A percentile compares a stretch with the other conserved stretches of the same genome.
phyloP scores from a whole-genome alignment of 2,888 invertebrate species.

The Allophyes oxyacanthae region DNA sequence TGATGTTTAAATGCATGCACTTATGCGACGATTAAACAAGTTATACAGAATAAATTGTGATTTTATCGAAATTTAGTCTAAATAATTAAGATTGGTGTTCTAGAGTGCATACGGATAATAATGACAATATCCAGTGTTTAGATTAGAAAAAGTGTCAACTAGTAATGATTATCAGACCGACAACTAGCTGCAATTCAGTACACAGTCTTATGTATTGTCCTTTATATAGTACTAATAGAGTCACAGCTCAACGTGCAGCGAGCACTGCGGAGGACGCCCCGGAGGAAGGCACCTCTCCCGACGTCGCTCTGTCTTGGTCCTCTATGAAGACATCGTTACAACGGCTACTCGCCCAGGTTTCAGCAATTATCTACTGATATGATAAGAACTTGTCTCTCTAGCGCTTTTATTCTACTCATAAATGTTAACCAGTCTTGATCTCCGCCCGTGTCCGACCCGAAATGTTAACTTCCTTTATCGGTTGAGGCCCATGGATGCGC shows the following conservation, averaged over 20 bases:
- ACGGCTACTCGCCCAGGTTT: slow-evolving; percentile 63
- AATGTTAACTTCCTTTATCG: slow-evolving; percentile 69
- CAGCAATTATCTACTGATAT: slow-evolving; percentile 82
- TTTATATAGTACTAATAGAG: slow-evolving; percentile 69
- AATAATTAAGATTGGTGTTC: slow-evolving; percentile 59
- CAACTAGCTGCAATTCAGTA: slow-evolving; percentile 64
- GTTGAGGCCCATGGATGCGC: slow-evolving; percentile 76
- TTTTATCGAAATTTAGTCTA: slow-evolving; percentile 50
- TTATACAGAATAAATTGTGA: slow-evolving; percentile 38
- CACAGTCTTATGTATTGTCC: slow-evolving; percentile 79
- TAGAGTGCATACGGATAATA: slow-evolving; percentile 66
- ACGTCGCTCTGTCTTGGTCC: slow-evolving; percentile 75
- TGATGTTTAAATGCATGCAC: slow-evolving; percentile 46
- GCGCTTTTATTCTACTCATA: slow-evolving; percentile 74
- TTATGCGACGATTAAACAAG: slow-evolving; percentile 51
- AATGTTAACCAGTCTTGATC: slow-evolving; percentile 84
- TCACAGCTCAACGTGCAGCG: slow-evolving; percentile 72
- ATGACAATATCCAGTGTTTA: slow-evolving; percentile 56
- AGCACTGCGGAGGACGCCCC: slow-evolving; percentile 30
- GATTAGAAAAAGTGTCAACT: slow-evolving; percentile 56
- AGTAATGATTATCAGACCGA: slow-evolving; percentile 63
- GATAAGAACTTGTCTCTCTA: slow-evolving; percentile 75
- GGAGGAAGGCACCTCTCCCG: slow-evolving; percentile 55
- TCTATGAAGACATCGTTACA: slow-evolving; percentile 71
- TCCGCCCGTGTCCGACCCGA: slow-evolving; percentile 67